phyloP scores from a whole-genome alignment of 2,797 vertebrate species.

The Clarias platycephalus region DNA sequence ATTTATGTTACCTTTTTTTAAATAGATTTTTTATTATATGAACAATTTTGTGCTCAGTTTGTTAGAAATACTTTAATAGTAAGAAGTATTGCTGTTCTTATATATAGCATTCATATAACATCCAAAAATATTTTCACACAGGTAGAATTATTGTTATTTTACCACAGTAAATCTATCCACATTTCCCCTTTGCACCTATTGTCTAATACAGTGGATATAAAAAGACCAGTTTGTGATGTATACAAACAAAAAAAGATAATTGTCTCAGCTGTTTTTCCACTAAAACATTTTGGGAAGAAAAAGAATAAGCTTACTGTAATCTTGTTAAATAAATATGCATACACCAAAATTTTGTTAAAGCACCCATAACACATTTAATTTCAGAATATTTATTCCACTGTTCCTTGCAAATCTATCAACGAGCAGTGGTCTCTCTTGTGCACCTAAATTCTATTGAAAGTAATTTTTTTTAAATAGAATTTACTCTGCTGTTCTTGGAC shows the following conservation, averaged over 20 bases:
- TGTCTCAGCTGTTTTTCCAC: background rate
- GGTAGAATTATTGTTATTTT: background rate
- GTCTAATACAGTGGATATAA: background rate
- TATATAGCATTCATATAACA: background rate
- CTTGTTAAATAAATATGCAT: background rate
- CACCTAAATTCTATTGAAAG: too few species aligned
- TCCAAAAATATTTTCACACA: background rate
- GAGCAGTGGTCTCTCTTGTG: too few species aligned
- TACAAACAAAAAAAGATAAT: background rate
- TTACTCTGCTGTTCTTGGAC: background rate
- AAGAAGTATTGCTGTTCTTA: background rate
- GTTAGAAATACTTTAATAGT: background rate
- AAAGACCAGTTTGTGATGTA: background rate
- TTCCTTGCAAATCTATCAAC: background rate
- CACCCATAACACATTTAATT: background rate
- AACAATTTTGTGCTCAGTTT: background rate
- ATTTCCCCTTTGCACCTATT: background rate
- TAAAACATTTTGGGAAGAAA: background rate
- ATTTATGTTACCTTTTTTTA: background rate
- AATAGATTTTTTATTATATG: background rate
- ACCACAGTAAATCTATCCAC: background rate
- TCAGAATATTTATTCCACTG: background rate
- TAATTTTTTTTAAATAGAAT: too few species aligned
- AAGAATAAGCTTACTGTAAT: background rate
- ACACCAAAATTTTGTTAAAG: background rate